Conservation (phyloP, 2,797 vertebrate species). For the Macropodus opercularis region DNA sequence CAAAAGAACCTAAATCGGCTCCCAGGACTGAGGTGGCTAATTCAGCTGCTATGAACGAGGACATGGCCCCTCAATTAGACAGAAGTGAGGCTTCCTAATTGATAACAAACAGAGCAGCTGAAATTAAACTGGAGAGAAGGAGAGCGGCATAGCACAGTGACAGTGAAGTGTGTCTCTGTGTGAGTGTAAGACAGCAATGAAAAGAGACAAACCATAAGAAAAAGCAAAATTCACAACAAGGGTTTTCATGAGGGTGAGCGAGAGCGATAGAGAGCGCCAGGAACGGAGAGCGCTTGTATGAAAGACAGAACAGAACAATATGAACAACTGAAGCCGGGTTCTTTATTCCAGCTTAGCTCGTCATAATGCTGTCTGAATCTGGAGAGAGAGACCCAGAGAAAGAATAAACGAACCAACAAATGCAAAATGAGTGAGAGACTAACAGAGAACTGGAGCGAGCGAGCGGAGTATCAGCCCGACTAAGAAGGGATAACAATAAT, state of each 20-base stretch:
- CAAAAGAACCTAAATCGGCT: constrained; percentile 73
- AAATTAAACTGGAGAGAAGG: constrained; percentile 37
- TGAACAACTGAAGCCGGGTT: constrained; percentile 69
- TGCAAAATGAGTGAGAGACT: constrained; percentile 31
- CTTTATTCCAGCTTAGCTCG: constrained; percentile 77
- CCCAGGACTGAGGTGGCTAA: constrained; percentile 59
- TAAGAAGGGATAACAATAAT: constrained; percentile 86
- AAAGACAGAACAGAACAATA: constrained; percentile 70
- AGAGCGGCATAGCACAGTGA: constrained; percentile 16
- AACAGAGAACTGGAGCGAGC: constrained; percentile 21
- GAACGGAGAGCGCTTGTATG: constrained; percentile 31
- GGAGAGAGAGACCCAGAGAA: constrained; percentile 58
- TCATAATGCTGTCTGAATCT: constrained; percentile 76
- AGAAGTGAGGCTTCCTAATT: constrained; percentile 64
- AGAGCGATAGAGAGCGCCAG: constrained; percentile 12
- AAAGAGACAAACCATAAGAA: constrained; percentile 26
- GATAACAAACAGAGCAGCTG: constrained; percentile 71
- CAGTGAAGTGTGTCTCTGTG: constrained; percentile 1
- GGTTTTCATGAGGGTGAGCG: constrained; percentile 16
- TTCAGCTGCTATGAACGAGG: constrained; percentile 48
- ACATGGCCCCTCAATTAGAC: constrained; percentile 66
- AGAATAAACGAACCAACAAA: constrained; percentile 60
- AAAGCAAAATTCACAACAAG: constrained; percentile 36
- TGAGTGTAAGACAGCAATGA: background rate
- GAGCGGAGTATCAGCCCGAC: constrained; percentile 72